These are phyloP conservation scores for Epizoanthus scotinus DNA, from an alignment of 92 coral and sea anemone species.

Conservation along the genomic window DNA sequence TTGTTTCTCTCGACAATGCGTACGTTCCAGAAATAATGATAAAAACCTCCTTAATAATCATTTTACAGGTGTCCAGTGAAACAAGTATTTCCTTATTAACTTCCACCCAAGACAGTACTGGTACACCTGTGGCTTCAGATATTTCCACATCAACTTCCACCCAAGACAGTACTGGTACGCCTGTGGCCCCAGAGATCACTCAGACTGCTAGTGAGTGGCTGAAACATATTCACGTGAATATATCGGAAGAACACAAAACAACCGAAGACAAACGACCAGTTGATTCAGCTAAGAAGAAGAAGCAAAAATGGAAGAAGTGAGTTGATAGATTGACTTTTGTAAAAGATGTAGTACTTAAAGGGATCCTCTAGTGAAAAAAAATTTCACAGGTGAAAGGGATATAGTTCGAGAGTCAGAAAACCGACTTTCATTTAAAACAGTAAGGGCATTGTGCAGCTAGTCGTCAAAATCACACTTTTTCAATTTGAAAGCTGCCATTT, in stretches of 20 bases:
- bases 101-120: constrained; percentile 36
- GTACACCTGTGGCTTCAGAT: constrained; percentile 32
- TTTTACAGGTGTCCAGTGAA: constrained; percentile 16
- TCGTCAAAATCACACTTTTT: too few species aligned
- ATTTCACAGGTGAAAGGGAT: too few species aligned
- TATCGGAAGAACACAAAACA: constrained; percentile 36
- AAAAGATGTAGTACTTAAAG: too few species aligned
- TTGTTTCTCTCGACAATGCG: too few species aligned
- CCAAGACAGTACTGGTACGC: constrained; percentile 31
- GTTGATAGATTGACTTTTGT: not conserved
- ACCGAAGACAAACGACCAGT: constrained; percentile 31
- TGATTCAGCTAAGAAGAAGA: constrained; percentile 79
- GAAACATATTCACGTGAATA: constrained; percentile 55
- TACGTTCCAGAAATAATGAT: too few species aligned
- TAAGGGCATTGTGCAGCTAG: too few species aligned
- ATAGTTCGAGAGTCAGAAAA: too few species aligned
- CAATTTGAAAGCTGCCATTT: too few species aligned
- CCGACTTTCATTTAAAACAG: too few species aligned
- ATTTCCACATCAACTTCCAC: constrained; percentile 36
- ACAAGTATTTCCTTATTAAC: constrained; percentile 19
- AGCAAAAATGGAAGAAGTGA: constrained; percentile 70
- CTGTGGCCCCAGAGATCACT: constrained; percentile 40
- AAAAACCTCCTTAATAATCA: too few species aligned
- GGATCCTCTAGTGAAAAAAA: too few species aligned
- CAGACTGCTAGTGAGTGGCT: constrained; percentile 78